A percentile compares a stretch with the other conserved stretches of the same genome.
These are phyloP conservation scores for Hippocampus abdominalis DNA, from an alignment of 2,113 vertebrate species.

Conservation along the genomic window DNA sequence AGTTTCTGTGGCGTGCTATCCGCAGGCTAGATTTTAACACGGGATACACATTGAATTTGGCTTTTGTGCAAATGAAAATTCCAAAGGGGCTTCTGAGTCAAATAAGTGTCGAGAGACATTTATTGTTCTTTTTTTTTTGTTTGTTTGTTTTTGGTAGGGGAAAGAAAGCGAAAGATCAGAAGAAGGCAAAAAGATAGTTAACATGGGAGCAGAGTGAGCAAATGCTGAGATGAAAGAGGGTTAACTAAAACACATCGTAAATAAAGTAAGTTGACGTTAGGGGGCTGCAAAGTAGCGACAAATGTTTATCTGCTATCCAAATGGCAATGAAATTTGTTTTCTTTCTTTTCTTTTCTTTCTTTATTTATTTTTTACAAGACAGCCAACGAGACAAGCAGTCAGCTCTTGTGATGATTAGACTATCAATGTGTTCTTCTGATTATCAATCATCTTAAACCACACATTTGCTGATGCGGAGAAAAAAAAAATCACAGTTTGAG, in stretches of 20 bases:
- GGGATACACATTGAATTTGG: conserved; percentile 55
- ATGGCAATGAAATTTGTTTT: neutral
- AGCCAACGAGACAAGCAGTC: neutral
- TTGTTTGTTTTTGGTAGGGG: neutral
- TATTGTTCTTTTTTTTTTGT: conserved; percentile 21
- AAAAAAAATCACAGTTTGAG: too few species aligned
- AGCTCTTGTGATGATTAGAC: too few species aligned
- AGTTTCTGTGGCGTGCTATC: conserved; percentile 28
- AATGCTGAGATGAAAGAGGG: neutral
- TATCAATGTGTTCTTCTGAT: too few species aligned
- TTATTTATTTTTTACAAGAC: neutral
- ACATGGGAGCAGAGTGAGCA: neutral
- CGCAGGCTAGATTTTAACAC: conserved; percentile 21
- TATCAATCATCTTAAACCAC: too few species aligned
- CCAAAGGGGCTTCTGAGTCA: conserved; percentile 43
- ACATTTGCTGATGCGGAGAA: too few species aligned
- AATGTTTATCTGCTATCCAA: neutral
- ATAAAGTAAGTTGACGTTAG: conserved; percentile 7
- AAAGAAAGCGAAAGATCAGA: conserved; percentile 21
- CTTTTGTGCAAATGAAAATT: conserved; percentile 52
- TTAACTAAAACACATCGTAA: conserved; percentile 12
- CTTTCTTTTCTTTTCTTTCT: neutral
- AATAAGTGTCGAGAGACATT: conserved; percentile 53
- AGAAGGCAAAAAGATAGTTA: conserved; percentile 6
- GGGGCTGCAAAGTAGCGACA: neutral